phyloP scores from a whole-genome alignment of 2,797 vertebrate genomes.

The Cyprinella venusta region DNA sequence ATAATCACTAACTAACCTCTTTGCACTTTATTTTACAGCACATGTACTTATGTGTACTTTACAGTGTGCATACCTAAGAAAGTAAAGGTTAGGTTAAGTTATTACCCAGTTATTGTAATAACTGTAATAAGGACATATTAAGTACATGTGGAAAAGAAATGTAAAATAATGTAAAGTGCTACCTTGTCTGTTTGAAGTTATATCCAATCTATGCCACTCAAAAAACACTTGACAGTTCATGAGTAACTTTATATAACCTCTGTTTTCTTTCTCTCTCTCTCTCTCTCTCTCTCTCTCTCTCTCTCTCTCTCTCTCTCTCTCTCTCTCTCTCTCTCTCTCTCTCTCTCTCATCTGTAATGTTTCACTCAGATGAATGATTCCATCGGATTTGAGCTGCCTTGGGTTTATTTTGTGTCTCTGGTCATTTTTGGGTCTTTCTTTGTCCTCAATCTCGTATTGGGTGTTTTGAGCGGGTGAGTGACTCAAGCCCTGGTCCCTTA shows the following conservation, averaged over 20 bases:
- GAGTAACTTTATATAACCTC: background rate
- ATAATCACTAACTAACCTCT: background rate
- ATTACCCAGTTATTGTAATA: too few relatives aligned
- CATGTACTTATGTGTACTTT: too few relatives aligned
- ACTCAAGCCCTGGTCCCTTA: background rate
- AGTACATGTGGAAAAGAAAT: too few relatives aligned
- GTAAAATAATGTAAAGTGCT: too few relatives aligned
- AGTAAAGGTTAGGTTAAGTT: too few relatives aligned
- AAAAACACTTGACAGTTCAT: background rate
- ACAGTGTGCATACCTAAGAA: too few relatives aligned
- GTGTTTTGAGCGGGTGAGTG: conserved; percentile 97
- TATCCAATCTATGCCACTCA: background rate
- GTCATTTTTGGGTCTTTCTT: conserved; percentile 99
- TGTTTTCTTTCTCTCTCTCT: background rate
- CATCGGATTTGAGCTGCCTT: conserved; percentile 97
- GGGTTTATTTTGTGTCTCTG: conserved; percentile 98
- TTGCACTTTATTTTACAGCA: too few relatives aligned
- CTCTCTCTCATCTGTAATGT: conserved; percentile 55
- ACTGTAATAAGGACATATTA: too few relatives aligned
- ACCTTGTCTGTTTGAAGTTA: background rate
- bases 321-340: background rate
- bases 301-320: background rate
- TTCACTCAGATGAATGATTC: conserved; percentile 93
- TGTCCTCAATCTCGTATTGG: conserved; percentile 98
- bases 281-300: background rate